Percentiles rank a stretch among this genome's conserved stretches.
These are phyloP conservation scores for Caradrina clavipalpis DNA, from an alignment of 2,888 invertebrate genomes.

Conservation along the genomic window DNA sequence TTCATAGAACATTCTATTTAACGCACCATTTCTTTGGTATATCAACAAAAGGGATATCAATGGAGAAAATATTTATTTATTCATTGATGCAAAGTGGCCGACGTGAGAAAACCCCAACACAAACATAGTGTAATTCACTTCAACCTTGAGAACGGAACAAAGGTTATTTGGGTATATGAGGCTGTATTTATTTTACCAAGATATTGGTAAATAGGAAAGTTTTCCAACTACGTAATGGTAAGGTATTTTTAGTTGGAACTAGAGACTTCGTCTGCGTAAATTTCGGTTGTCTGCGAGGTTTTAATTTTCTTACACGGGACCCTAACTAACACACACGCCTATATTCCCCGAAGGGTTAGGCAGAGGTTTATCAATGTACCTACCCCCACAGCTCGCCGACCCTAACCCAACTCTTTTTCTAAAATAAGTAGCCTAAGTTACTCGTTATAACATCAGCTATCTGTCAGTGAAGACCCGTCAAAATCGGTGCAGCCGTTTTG, in stretches of 20 bases:
- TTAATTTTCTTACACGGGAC: too few relatives aligned
- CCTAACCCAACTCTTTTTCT: too few relatives aligned
- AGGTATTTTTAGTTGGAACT: slow-evolving; percentile 16
- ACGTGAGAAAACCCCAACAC: slow-evolving; percentile 56
- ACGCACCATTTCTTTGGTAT: slow-evolving; percentile 50
- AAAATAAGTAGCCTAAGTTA: too few relatives aligned
- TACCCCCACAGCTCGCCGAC: too few relatives aligned
- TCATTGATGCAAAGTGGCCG: slow-evolving; percentile 62
- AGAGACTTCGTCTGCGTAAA: too few relatives aligned
- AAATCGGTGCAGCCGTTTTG: too few relatives aligned
- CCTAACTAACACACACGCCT: too few relatives aligned
- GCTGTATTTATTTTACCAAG: slow-evolving; percentile 30
- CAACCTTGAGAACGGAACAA: slow-evolving; percentile 46
- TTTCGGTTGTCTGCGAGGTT: too few relatives aligned
- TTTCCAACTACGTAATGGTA: slow-evolving; percentile 19
- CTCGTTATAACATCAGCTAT: too few relatives aligned
- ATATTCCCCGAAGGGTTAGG: too few relatives aligned
- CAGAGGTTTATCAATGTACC: too few relatives aligned
- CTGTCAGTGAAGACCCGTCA: too few relatives aligned
- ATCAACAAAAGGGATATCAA: slow-evolving; percentile 61
- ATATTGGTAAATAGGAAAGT: slow-evolving; percentile 37
- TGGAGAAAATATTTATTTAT: slow-evolving; percentile 68
- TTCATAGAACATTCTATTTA: slow-evolving; percentile 27
- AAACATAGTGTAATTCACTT: slow-evolving; percentile 49
- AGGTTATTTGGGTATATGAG: slow-evolving; percentile 33